Evolutionary conservation across 2,797 vertebrate genomes (phyloP), one percentile per base, ranked within the genome.

Genomic region (Pelodytes ibericus): DNA sequence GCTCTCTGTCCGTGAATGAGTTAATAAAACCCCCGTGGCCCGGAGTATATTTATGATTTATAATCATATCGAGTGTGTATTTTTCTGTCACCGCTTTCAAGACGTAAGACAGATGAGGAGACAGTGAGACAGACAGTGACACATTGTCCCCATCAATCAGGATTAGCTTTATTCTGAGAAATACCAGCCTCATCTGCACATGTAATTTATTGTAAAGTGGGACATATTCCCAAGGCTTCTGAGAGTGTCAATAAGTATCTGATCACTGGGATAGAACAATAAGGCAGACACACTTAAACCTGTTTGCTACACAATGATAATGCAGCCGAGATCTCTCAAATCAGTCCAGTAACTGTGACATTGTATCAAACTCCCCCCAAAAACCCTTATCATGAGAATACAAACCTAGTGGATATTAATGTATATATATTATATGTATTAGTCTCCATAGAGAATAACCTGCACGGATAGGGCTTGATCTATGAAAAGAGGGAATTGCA

Each of bases 101-200:
- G 71, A 74, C 39, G 39, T 15, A 58, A 79, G 64, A 73, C 61
- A 69, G 69, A 79, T 79, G 47, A 79, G 33, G 20, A 22, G 11
- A 25, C 18, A 25, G 4, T 24, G 18, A 33, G 27, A 56, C 49
- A 56, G 49, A 36, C 41, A 22, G 16, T 62, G 71, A 53, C 71
- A 73, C 16, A 9, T 26, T 26, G 27, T 26, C 57, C 47, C 57
- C 64, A 79, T 74, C 77, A 79, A 79, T 79, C 76, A 79, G 30
- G 13, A 72, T 78, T 78, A 51, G 69, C 31, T 56, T 24, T 20
- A 31, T 39, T 47, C 44, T 68, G 63, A 56, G 31, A 69, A 74
- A 66, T 57, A 73, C 69, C 33, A 69, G 56, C 44, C 53, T 70
- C 30, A 78, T 68, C 67, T 62, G 25, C 18, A 26, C 51, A 29